Conservation (phyloP, 2,113 vertebrate species). For the Pollimyrus isidori region DNA sequence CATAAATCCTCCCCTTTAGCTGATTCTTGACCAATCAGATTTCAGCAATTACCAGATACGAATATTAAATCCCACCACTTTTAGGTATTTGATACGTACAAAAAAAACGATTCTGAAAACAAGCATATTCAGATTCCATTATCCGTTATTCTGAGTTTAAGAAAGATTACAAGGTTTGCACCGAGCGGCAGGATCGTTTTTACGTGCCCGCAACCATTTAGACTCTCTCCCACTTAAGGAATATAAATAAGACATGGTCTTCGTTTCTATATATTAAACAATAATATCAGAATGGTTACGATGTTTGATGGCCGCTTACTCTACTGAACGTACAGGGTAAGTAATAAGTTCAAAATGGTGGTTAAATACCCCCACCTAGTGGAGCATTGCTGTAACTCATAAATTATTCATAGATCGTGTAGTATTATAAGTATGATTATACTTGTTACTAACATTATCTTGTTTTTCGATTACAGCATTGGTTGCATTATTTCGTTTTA, state of each 20-base stretch:
- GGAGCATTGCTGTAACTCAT: neutral
- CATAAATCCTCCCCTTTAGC: constrained; percentile 30
- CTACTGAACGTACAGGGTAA: neutral
- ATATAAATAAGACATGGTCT: neutral
- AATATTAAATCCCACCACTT: constrained; percentile 8
- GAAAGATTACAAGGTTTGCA: neutral
- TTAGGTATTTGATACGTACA: neutral
- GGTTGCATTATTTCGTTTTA: neutral
- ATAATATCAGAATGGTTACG: neutral
- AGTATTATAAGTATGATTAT: neutral
- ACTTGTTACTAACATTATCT: neutral
- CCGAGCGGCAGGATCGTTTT: neutral
- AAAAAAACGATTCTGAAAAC: neutral
- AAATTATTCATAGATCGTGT: neutral
- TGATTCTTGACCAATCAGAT: constrained; percentile 44
- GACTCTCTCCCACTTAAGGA: neutral
- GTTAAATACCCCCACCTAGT: constrained; percentile 24
- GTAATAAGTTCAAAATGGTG: neutral
- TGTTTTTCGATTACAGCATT: neutral
- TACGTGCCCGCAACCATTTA: neutral
- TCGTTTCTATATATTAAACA: neutral
- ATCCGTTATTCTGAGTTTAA: neutral
- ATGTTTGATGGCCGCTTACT: neutral
- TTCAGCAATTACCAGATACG: constrained; percentile 22
- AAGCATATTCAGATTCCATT: neutral